These are phyloP conservation scores for Epinotia bilunana DNA, from an alignment of 2,888 invertebrate species.

Conservation along the genomic window DNA sequence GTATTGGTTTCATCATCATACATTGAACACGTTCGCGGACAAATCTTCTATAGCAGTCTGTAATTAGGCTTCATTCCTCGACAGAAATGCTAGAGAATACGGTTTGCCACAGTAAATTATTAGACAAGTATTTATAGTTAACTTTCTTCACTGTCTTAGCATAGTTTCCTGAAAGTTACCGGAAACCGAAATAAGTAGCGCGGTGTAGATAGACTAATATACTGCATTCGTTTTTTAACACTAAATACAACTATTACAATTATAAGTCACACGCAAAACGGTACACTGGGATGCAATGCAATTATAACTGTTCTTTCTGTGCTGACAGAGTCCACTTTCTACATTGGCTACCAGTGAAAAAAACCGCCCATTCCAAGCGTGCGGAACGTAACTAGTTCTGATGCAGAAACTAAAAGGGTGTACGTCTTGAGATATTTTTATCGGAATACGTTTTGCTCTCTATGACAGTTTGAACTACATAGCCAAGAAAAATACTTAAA, in stretches of 20 bases:
- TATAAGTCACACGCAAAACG: constrained; percentile 14
- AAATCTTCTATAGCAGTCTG: too few species aligned
- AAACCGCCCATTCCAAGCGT: constrained; percentile 38
- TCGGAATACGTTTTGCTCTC: background rate
- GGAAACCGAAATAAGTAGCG: too few species aligned
- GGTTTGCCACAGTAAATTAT: too few species aligned
- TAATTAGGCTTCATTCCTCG: too few species aligned
- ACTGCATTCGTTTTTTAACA: background rate
- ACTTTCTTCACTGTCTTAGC: too few species aligned
- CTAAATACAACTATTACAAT: constrained; percentile 6
- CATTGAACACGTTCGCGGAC: too few species aligned
- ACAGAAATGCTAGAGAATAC: too few species aligned
- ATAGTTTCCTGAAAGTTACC: background rate
- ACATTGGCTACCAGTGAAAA: constrained; percentile 40
- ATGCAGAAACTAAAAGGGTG: constrained; percentile 32
- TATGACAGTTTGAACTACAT: background rate
- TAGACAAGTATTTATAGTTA: too few species aligned
- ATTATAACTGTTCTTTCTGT: constrained; percentile 46
- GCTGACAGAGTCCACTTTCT: constrained; percentile 39
- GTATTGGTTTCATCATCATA: too few species aligned
- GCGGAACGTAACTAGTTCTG: constrained; percentile 31
- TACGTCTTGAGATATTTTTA: constrained; percentile 20
- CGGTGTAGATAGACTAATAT: background rate
- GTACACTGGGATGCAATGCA: constrained; percentile 40
- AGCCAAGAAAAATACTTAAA: background rate